Percentiles rank a stretch among this genome's conserved stretches.
Conservation (phyloP, 2,113 vertebrate genomes). For the Alces alces region DNA sequence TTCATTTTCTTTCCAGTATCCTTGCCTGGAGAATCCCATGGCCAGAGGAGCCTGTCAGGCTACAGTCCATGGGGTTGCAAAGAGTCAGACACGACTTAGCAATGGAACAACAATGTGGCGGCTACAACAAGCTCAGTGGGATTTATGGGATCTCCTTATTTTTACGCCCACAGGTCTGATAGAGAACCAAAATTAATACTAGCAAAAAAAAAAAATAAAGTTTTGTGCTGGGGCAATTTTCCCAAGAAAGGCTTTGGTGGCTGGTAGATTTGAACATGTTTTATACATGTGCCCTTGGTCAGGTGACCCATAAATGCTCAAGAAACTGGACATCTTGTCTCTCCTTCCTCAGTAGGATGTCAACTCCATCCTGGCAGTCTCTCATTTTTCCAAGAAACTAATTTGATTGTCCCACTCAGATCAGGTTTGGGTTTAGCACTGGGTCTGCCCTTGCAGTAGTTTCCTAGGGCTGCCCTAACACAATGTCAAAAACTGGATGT, state of each 20-base stretch:
- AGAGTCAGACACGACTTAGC: neutral
- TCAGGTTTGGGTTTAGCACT: neutral
- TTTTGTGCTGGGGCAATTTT: neutral
- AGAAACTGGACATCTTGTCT: neutral
- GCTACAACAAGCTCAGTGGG: conserved; percentile 20
- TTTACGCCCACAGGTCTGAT: conserved; percentile 64
- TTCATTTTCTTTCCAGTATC: neutral
- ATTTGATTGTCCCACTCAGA: neutral
- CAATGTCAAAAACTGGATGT: no score
- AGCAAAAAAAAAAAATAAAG: neutral
- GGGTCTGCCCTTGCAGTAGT: neutral
- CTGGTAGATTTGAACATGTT: neutral
- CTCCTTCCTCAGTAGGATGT: neutral
- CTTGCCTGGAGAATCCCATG: neutral
- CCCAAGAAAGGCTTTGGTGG: neutral
- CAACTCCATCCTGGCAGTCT: neutral
- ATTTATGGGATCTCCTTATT: conserved; percentile 66
- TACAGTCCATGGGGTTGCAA: neutral
- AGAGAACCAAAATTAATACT: conserved; percentile 72
- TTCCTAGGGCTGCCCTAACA: neutral
- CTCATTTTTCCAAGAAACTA: neutral
- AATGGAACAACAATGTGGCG: neutral
- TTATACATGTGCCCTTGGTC: neutral
- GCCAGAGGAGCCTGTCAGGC: neutral
- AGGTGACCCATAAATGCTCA: rapidly evolving